Base-by-base conservation (phyloP, 1,140 invertebrate genomes). In the Halesus radiatus region DNA sequence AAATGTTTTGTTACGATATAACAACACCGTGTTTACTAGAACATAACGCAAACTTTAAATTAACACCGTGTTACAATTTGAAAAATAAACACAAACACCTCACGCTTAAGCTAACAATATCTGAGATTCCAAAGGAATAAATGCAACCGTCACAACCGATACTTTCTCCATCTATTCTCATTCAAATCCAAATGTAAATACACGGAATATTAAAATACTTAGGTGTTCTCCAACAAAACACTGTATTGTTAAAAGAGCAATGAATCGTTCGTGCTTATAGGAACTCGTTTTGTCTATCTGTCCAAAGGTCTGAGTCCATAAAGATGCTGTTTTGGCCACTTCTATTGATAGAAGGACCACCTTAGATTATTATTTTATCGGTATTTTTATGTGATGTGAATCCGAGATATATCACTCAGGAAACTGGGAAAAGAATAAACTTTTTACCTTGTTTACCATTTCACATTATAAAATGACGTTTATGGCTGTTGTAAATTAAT, bases 201-300 rank as follows among this genome's bases (percentile, higher is more conserved):
- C 5, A 16, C 15, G 15, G 23, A 22, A 64, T 64, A 64, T 26
- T 64, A 64, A 22, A 64, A 22, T 64, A 64, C 26, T 26, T 64
- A 64, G 16, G 6, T 32, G 16, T 64, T n/a, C 22, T 5, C 20
- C 26, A 77, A 77, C 75, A 54, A 60, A 66, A 70, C 62, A 53
- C 45, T 81, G 77, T 70, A 77, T 81, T 81, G 80, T 81, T 73
- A 58, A 66, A 53, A 52, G n/a, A 5, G 80, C 54, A 32, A 78
- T 77, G 74, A 64, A 73, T 77, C 76, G 75, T 74, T 64, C 37
- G 10, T 29, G 15, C 73, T 62, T 76, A 26, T 80, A 58, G 79
- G 45, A 37, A 54, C 62, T 53, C 45, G 60, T 78, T 73, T 56
- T 58, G 20, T 62, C n/a, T 32, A 20, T 18, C 18, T 26, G 29